These are phyloP conservation scores for Cheumatopsyche charites DNA, from an alignment of 1,140 invertebrate species.

Conservation along the genomic window DNA sequence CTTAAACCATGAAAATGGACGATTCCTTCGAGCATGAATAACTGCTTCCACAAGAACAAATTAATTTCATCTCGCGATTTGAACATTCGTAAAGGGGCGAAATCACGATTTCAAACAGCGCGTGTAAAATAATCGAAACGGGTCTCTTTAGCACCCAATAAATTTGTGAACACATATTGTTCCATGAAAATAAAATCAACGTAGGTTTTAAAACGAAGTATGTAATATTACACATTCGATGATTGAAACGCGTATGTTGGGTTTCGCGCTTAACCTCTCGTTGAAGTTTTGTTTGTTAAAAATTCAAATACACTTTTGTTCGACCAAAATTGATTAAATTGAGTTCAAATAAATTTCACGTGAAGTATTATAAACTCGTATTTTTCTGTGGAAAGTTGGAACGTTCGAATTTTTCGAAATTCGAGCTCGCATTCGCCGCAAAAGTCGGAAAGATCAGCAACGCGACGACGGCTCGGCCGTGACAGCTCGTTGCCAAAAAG, in stretches of 20 bases:
- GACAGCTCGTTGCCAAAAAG: conserved; percentile 9
- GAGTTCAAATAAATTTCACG: too few species aligned
- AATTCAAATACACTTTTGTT: too few species aligned
- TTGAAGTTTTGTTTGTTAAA: too few species aligned
- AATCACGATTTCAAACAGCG: conserved; percentile 32
- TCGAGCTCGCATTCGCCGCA: neutral
- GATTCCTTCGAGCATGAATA: conserved; percentile 33
- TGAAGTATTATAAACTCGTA: too few species aligned
- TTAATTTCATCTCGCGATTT: conserved; percentile 22
- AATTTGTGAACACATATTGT: neutral
- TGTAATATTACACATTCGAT: too few species aligned
- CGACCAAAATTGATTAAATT: too few species aligned
- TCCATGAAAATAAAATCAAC: too few species aligned
- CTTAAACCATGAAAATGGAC: conserved; percentile 31
- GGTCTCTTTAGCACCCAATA: neutral
- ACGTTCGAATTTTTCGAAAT: neutral
- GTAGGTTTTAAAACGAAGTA: too few species aligned
- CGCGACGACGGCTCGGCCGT: neutral
- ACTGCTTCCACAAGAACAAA: conserved; percentile 30
- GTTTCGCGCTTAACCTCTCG: neutral
- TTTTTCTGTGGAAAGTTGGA: too few species aligned
- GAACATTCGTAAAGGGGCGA: neutral
- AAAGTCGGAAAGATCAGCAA: too few species aligned
- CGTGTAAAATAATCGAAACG: conserved; percentile 25
- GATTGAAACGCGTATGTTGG: neutral